Base-by-base conservation (phyloP, 2,113 vertebrate genomes). In the Rhineura floridana region DNA sequence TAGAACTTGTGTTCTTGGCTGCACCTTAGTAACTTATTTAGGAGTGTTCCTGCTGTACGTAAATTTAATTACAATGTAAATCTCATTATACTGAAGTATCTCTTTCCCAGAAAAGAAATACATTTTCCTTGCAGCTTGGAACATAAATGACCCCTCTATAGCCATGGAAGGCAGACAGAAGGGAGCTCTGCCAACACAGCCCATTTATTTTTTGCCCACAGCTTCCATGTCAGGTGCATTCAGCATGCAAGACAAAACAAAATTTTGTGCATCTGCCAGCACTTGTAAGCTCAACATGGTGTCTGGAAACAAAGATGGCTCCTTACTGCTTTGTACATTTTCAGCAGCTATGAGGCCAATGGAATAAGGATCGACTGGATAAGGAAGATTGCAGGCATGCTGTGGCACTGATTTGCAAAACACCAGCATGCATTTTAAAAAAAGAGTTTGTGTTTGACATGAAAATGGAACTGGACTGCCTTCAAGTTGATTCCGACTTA, bases 141-240 rank as follows among this genome's bases (percentile, higher is more conserved):
- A 62, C 86, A 73, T 70, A 72, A 80, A 85, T 25, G 81, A 90
- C 42, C 0, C 52, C 46, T 91, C 90, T 8, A 10, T 65, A 89
- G 86, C 8, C 76, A 81, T 59, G 0, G 0, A 33, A 87, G 73
- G 48, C 77, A 89, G 81, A 0, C 46, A 9, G 25, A 0, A 86
- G 55, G 78, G 76, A 93, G 44, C 70, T 83, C 69, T 90, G 86
- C 73, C 90, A 87, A 10, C 3, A 73, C 39, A 87, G 85, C 70
- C 7, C 82, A 1, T 42, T 36, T 19, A 42, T 92, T 93, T 91
- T 83, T 80, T 90, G 88, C 72, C 88, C 73, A 90, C 85, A 59
- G 12, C 39, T 90, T 88, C 81, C 65, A 8, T 89, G 89, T 77
- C 88, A 89, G 63, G 76, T 75, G 73, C 73, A 85, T 81, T 87